These are phyloP conservation scores for Anhinga rufa DNA, from an alignment of 2,113 vertebrate genomes.

Conservation along the genomic window DNA sequence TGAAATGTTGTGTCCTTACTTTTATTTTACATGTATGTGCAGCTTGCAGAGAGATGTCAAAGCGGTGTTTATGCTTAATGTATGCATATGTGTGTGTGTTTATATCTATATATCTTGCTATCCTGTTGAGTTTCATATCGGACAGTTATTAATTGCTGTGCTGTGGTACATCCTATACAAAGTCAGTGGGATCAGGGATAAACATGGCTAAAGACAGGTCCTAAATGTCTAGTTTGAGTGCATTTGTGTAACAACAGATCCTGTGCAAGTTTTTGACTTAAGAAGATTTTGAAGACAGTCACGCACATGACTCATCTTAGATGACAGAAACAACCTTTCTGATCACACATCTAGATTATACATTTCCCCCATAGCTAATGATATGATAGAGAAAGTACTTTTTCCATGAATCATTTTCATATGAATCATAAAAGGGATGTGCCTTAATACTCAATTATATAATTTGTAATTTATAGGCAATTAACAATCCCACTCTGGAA, in stretches of 20 bases:
- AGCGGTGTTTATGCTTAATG: background rate
- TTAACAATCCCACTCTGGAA: background rate
- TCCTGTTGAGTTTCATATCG: background rate
- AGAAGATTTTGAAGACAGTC: background rate
- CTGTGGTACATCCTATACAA: background rate
- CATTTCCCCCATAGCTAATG: background rate
- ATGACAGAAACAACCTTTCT: background rate
- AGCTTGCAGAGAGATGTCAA: background rate
- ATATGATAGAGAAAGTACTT: background rate
- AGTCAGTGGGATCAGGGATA: background rate
- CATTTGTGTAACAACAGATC: background rate
- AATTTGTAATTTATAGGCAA: background rate
- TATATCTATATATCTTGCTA: rapidly evolving
- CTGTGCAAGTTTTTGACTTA: background rate
- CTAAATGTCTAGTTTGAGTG: background rate
- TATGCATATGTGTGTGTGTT: background rate
- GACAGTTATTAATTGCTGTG: background rate
- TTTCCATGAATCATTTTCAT: background rate
- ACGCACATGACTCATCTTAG: background rate
- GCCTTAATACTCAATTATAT: background rate
- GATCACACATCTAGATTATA: background rate
- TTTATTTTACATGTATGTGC: background rate
- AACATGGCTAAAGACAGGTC: background rate
- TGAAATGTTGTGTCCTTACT: background rate
- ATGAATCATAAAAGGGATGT: background rate